These are phyloP conservation scores for Hippocampus zosterae DNA, from an alignment of 2,113 vertebrate genomes.

Conservation along the genomic window DNA sequence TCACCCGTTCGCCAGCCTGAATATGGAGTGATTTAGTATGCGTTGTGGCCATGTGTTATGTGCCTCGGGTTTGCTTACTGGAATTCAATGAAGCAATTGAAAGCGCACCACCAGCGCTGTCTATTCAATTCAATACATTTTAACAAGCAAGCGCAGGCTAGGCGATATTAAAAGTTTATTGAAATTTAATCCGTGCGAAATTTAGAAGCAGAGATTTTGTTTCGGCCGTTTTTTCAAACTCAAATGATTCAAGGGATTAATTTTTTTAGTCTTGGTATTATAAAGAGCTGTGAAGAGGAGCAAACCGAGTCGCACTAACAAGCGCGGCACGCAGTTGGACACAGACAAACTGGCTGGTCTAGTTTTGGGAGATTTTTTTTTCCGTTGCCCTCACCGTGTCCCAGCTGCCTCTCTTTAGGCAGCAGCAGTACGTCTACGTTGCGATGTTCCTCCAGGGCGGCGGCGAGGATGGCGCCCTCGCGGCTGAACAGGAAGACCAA, in stretches of 20 bases:
- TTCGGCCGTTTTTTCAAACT: not conserved
- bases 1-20: too few species aligned
- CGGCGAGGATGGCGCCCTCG: slow-evolving; percentile 68
- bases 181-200: not conserved
- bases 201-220: not conserved
- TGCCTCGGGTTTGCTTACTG: too few species aligned
- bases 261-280: not conserved
- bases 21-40: too few species aligned
- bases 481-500: slow-evolving; percentile 75
- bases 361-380: not conserved
- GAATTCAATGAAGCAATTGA: too few species aligned
- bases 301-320: not conserved
- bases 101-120: not conserved
- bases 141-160: not conserved
- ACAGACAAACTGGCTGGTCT: slow-evolving; percentile 2
- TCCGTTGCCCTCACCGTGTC: slow-evolving; percentile 54
- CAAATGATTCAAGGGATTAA: not conserved
- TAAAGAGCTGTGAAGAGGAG: not conserved
- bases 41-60: too few species aligned
- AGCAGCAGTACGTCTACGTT: slow-evolving; percentile 76
- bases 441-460: slow-evolving; percentile 68
- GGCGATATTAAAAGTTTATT: not conserved
- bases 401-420: slow-evolving; percentile 68
- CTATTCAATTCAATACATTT: not conserved
- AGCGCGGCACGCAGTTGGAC: not conserved